Evolutionary conservation across 1,140 invertebrate species (phyloP), one percentile per base, ranked within the genome.

Genomic region (Tetramorium parvispinum): DNA sequence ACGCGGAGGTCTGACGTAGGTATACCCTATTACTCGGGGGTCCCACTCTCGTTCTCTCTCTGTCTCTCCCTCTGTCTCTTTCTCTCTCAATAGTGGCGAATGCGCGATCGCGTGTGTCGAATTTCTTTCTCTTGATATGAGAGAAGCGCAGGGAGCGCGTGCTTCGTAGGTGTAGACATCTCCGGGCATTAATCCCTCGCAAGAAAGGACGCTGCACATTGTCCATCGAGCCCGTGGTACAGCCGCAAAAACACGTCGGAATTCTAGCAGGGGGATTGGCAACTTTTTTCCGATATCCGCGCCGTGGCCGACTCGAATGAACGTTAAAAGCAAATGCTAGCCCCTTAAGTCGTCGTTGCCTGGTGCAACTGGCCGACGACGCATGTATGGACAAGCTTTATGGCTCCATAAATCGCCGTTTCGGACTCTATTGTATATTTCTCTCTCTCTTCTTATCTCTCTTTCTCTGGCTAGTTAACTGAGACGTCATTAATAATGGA

Each of bases 241-340:
- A 16, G 21, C 51, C 46, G 87, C 89, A 91, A 91, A 91, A 91
- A 91, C 89, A 66, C 53, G 79, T 71, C 73, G 87, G 89, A 91
- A 91, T 91, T 90, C 89, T 91, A 91, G 89, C 89, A 88, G 77
- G 89, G 68, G 89, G 89, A 90, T 91, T 65, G 89, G 83, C 89
- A 91, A 91, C 82, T 90, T 91, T 91, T 91, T 91, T 88, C 89
- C 82, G 55, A 89, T 90, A 89, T 85, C 85, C 79, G 79, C 51
- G 32, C 24, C 63, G 51, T 37, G 81, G 40, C 61, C 76, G 75
- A 63, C 75, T 85, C 86, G 82, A 91, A 90, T 90, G 89, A 91
- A 87, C 89, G 86, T 88, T 78, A 55, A 88, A 53, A 88, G 86
- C 81, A 79, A 90, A 90, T 68, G 89, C 88, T 89, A 90, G 71